Conservation (phyloP, 2,888 invertebrate genomes). For the Callyntrura guangdongensis region DNA sequence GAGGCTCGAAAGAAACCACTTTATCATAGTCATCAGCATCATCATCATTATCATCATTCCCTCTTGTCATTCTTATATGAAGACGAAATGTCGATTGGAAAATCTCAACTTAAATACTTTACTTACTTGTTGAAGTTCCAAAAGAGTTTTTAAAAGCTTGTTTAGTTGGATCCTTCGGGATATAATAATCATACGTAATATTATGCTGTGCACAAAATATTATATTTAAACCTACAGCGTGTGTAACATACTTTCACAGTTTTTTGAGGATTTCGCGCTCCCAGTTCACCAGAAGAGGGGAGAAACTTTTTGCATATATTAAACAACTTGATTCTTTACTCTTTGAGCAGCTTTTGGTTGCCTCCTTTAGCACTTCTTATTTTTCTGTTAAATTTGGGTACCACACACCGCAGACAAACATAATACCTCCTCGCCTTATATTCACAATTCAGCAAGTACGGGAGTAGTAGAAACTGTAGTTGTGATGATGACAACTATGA, state of each 20-base stretch:
- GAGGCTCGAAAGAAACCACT: conserved; percentile 11
- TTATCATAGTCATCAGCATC: background rate
- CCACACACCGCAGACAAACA: background rate
- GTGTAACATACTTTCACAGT: conserved; percentile 3
- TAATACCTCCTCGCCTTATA: background rate
- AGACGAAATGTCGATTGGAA: conserved; percentile 34
- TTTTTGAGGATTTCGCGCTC: background rate
- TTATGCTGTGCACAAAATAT: background rate
- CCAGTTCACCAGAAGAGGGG: background rate
- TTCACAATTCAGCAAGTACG: background rate
- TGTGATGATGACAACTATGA: background rate
- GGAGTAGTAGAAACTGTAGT: no score
- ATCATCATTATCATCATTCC: no score
- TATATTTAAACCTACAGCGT: background rate
- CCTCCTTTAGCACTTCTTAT: background rate
- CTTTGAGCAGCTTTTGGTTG: background rate
- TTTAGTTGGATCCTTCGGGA: conserved; percentile 49
- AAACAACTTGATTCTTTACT: conserved; percentile 22
- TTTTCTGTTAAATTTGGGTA: background rate
- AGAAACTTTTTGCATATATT: conserved; percentile 44
- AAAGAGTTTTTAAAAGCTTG: conserved; percentile 48
- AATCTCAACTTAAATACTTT: conserved; percentile 31
- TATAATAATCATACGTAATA: conserved; percentile 18
- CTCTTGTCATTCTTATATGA: conserved; percentile 33
- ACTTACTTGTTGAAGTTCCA: conserved; percentile 39